Evolutionary conservation across 2,888 invertebrate species (phyloP).

Genomic region (Micoletzkya japonica): DNA sequence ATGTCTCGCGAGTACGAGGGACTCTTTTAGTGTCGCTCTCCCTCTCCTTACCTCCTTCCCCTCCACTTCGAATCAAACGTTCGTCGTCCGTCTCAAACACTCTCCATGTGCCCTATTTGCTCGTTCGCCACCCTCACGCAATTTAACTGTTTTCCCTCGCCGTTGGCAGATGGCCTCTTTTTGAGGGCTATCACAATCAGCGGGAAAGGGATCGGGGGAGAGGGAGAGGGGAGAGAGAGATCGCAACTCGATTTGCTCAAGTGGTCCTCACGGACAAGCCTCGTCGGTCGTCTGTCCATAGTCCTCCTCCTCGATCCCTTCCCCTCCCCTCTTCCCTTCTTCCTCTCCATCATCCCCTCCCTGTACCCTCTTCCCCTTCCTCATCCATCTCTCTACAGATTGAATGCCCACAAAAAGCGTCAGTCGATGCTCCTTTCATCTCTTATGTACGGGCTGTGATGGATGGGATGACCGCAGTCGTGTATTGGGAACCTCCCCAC

Average conservation of each 20-base stretch:
- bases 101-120: background rate
- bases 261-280: background rate
- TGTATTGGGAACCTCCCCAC: no score
- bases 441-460: no score
- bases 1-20: no score
- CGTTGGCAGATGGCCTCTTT: background rate
- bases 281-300: background rate
- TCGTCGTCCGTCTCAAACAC: no score
- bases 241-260: no score
- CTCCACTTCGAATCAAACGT: no score
- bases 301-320: constrained; percentile 1
- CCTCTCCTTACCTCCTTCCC: background rate
- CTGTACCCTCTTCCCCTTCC: background rate
- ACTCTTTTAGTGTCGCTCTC: no score
- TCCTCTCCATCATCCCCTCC: background rate
- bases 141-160: background rate
- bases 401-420: no score
- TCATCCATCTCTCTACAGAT: background rate
- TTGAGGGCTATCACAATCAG: background rate
- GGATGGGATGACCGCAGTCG: no score
- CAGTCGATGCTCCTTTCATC: no score
- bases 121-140: background rate
- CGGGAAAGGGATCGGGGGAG: background rate
- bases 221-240: background rate
- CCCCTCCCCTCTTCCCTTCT: background rate